Conservation (phyloP, 2,888 invertebrate genomes). For the Cylloceria caligata region DNA sequence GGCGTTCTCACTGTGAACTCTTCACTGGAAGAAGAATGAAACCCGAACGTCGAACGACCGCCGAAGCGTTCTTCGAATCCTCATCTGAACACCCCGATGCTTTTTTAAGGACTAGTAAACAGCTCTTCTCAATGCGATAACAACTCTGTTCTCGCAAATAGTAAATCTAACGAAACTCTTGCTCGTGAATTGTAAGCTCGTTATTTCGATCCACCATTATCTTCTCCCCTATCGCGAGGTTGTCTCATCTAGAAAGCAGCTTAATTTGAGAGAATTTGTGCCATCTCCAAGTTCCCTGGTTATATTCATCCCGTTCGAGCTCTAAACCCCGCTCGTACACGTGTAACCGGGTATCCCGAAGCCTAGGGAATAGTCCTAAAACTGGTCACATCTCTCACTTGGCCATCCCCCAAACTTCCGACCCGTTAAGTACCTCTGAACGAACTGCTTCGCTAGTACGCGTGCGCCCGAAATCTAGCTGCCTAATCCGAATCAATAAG, state of each 20-base stretch:
- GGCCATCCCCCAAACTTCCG: too few species aligned
- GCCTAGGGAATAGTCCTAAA: too few species aligned
- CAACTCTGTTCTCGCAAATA: background rate
- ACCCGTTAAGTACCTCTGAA: too few species aligned
- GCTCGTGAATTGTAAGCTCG: background rate
- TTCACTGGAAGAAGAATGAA: background rate
- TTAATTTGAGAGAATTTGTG: too few species aligned
- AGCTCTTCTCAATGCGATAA: background rate
- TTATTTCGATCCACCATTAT: background rate
- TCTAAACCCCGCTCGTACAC: too few species aligned
- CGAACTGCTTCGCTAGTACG: too few species aligned
- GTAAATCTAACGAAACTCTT: background rate
- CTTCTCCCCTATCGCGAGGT: too few species aligned
- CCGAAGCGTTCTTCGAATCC: background rate
- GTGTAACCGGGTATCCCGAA: too few species aligned
- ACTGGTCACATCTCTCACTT: too few species aligned
- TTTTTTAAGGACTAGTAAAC: background rate
- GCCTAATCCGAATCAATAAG: background rate
- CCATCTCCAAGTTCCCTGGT: too few species aligned
- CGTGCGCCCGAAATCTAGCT: background rate
- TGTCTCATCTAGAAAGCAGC: too few species aligned
- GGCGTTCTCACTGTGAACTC: background rate
- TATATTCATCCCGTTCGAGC: too few species aligned
- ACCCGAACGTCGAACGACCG: background rate
- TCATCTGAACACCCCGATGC: background rate